These are phyloP conservation scores for Pachydiplax longipennis DNA, from an alignment of 2,888 invertebrate genomes.

Conservation along the genomic window DNA sequence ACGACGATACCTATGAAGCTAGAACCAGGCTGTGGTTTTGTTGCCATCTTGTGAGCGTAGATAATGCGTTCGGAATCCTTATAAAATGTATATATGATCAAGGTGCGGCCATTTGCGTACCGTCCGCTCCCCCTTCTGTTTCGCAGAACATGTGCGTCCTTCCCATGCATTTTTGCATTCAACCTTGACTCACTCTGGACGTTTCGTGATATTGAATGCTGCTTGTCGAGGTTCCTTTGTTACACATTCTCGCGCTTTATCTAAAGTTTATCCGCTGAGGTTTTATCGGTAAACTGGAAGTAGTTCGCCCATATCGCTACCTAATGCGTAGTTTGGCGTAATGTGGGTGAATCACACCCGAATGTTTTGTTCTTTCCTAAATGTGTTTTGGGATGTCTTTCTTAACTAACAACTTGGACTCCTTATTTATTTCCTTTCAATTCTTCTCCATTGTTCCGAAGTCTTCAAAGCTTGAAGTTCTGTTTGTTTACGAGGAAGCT, in stretches of 20 bases:
- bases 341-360: neutral
- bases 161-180: neutral
- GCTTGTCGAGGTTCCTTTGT: neutral
- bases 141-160: neutral
- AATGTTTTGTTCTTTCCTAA: neutral
- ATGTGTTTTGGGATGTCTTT: too few relatives aligned
- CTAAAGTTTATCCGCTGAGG: neutral
- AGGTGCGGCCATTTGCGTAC: too few relatives aligned
- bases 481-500: too few relatives aligned
- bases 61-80: too few relatives aligned
- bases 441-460: too few relatives aligned
- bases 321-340: neutral
- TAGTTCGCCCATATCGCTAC: neutral
- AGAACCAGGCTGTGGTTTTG: too few relatives aligned
- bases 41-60: too few relatives aligned
- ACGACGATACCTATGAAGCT: too few relatives aligned
- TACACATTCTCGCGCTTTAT: neutral
- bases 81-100: too few relatives aligned
- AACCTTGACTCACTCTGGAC: constrained; percentile 8
- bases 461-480: too few relatives aligned
- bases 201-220: neutral
- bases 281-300: neutral
- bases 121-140: neutral
- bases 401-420: too few relatives aligned
- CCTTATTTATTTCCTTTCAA: too few relatives aligned